phyloP scores from a whole-genome alignment of 1,140 invertebrate genomes.

The Drosophila micromelanica region DNA sequence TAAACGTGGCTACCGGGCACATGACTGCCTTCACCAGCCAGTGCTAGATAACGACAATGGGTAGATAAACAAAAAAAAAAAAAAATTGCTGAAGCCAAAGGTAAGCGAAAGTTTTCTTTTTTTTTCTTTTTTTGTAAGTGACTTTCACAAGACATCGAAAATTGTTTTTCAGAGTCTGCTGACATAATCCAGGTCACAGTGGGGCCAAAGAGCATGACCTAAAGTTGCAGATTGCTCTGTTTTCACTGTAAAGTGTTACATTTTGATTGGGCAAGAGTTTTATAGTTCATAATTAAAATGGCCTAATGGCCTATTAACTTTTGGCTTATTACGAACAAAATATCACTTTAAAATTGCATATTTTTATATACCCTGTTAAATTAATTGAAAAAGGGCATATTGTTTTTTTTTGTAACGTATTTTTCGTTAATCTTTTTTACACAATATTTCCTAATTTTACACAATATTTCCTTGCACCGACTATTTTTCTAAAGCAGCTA shows the following conservation, averaged over 20 bases:
- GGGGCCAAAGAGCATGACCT: not conserved
- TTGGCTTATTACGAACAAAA: too few species aligned
- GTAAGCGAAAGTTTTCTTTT: constrained; percentile 56
- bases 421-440: too few species aligned
- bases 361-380: too few species aligned
- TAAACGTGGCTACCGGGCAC: not conserved
- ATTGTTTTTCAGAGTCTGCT: constrained; percentile 19
- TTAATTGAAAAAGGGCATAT: too few species aligned
- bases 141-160: constrained; percentile 24
- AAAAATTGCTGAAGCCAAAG: constrained; percentile 34
- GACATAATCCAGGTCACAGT: constrained; percentile 1
- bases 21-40: not conserved
- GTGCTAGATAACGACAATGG: constrained; percentile 50
- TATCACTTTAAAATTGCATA: too few species aligned
- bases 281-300: not conserved
- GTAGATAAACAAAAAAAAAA: constrained; percentile 26
- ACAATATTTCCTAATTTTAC: too few species aligned
- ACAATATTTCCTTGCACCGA: too few species aligned
- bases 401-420: too few species aligned
- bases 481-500: too few species aligned
- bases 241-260: not conserved
- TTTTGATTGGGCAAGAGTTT: constrained; percentile 10
- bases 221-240: not conserved
- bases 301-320: too few species aligned
- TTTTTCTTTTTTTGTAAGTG: not conserved